Percentiles rank a stretch among this genome's conserved stretches.
Evolutionary conservation across 2,113 vertebrate genomes (phyloP).

Genomic region (Urocitellus parryii): DNA sequence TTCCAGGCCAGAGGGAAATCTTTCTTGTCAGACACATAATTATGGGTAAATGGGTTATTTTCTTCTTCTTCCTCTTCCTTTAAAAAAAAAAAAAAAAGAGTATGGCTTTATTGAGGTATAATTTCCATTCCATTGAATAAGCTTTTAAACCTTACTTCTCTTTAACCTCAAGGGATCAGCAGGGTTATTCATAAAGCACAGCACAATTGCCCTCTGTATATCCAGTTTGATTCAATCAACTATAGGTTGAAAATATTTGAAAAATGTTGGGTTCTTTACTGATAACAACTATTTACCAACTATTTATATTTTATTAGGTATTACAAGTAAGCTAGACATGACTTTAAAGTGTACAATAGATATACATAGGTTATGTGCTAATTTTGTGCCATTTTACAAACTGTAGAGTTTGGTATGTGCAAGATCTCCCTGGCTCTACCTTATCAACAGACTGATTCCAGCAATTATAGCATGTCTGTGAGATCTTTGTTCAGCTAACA

Average conservation of each 20-base stretch:
- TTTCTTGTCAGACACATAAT: neutral
- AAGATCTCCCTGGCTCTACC: neutral
- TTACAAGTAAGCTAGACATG: neutral
- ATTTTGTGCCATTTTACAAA: neutral
- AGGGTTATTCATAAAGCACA: neutral
- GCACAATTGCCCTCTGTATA: neutral
- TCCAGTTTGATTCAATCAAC: neutral
- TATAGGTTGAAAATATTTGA: neutral
- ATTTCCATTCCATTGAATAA: conserved; percentile 21
- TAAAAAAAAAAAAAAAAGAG: too few species aligned
- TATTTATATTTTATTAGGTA: neutral
- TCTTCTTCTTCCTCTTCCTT: neutral
- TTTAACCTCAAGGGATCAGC: neutral
- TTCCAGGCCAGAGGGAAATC: neutral
- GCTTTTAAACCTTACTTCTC: conserved; percentile 36
- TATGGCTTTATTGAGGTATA: conserved; percentile 52
- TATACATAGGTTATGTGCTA: neutral
- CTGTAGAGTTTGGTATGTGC: neutral
- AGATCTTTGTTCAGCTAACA: neutral
- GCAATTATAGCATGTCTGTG: neutral
- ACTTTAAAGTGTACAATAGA: too few species aligned
- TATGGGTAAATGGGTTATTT: neutral
- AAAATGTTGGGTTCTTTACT: neutral
- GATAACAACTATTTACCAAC: neutral
- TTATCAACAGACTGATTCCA: neutral